phyloP scores from a whole-genome alignment of 2,797 vertebrate species.

The Echeneis naucrates region DNA sequence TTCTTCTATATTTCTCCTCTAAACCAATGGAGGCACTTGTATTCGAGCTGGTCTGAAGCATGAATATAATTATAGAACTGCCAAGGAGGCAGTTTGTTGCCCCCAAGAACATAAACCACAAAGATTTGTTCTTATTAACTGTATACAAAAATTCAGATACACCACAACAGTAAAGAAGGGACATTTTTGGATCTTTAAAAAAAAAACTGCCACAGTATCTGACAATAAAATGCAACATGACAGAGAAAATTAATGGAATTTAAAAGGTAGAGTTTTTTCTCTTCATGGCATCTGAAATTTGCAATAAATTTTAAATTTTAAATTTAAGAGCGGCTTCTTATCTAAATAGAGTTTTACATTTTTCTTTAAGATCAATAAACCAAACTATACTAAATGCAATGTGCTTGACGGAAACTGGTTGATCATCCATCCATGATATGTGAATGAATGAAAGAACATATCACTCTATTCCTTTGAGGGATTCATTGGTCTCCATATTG shows the following conservation, averaged over 20 bases:
- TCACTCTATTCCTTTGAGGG: constrained; percentile 71
- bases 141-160: background rate
- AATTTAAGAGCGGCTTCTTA: background rate
- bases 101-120: background rate
- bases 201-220: background rate
- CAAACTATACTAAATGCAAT: background rate
- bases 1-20: too few relatives aligned
- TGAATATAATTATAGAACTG: background rate
- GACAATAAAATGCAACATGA: background rate
- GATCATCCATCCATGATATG: constrained; percentile 20
- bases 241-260: background rate
- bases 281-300: background rate
- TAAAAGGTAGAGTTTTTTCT: too few relatives aligned
- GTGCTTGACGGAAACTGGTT: background rate
- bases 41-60: constrained; percentile 28
- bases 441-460: background rate
- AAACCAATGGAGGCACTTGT: constrained; percentile 60
- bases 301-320: too few relatives aligned
- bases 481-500: constrained; percentile 77
- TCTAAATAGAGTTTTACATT: background rate
- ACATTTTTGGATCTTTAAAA: background rate
- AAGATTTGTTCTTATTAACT: background rate
- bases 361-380: background rate
- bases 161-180: background rate
- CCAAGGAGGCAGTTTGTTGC: constrained; percentile 34